Evolutionary conservation across 1,140 invertebrate genomes (phyloP).

Genomic region (Drosophila hydei): DNA sequence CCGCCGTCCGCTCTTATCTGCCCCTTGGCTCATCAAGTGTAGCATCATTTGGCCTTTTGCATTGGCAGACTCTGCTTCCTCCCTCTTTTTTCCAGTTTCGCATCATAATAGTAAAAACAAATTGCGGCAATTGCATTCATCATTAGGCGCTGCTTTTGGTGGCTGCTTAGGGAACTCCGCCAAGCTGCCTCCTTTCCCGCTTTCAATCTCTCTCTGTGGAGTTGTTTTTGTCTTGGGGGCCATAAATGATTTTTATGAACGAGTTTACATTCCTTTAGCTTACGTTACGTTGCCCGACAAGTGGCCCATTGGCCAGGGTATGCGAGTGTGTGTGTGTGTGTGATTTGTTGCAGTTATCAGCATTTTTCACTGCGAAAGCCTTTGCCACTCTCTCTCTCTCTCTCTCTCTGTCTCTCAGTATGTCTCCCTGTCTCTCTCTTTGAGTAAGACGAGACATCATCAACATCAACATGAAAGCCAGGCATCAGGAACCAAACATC

Average conservation of each 20-base stretch:
- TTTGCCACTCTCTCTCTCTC: constrained; percentile 20
- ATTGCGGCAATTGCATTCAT: constrained; percentile 75
- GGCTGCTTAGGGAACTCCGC: constrained; percentile 37
- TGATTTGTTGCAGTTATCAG: constrained; percentile 79
- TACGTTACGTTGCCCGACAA: constrained; percentile 39
- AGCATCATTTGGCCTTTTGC: constrained; percentile 42
- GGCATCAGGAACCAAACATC: constrained; percentile 2
- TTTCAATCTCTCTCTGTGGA: not conserved
- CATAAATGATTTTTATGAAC: constrained; percentile 78
- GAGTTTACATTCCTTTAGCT: constrained; percentile 68
- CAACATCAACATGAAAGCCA: constrained; percentile 36
- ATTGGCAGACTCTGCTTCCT: constrained; percentile 2
- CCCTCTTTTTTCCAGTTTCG: not conserved
- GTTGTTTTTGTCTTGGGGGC: constrained; percentile 34
- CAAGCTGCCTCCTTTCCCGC: not conserved
- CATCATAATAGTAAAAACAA: constrained; percentile 69
- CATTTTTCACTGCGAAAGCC: constrained; percentile 76
- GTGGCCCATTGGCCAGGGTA: constrained; percentile 16
- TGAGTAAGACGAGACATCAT: constrained; percentile 55
- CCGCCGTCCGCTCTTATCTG: not conserved
- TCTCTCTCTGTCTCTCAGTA: not conserved
- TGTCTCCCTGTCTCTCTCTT: too few species aligned
- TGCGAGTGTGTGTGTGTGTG: constrained; percentile 28
- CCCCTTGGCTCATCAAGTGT: constrained; percentile 1
- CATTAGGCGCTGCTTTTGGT: constrained; percentile 62